phyloP scores from a whole-genome alignment of 23 tunicate species.

The Phallusia fumigata region DNA sequence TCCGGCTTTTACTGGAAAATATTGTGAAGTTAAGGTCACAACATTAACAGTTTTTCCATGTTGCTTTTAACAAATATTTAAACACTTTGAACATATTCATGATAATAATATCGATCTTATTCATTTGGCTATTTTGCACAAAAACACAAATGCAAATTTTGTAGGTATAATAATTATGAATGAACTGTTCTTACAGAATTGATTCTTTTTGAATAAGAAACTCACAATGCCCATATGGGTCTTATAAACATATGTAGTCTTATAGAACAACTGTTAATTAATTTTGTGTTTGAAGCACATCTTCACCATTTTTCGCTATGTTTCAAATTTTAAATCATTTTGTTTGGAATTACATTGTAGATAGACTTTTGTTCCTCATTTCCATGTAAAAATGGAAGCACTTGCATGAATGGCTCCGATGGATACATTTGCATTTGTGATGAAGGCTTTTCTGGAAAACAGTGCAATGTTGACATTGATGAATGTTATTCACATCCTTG shows the following conservation, averaged over 20 bases:
- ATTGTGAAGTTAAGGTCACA: slow-evolving; percentile 18
- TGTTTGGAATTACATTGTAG: not conserved
- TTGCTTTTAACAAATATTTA: too few relatives aligned
- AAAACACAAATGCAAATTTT: too few relatives aligned
- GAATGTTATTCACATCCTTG: not conserved
- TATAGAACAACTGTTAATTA: too few relatives aligned
- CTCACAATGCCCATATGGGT: not conserved
- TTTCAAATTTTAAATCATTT: too few relatives aligned
- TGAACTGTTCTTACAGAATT: not conserved
- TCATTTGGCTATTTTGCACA: too few relatives aligned
- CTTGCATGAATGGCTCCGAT: slow-evolving; percentile 14
- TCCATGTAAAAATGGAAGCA: slow-evolving; percentile 31
- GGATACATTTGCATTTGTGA: slow-evolving; percentile 15
- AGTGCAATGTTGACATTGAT: slow-evolving; percentile 10
- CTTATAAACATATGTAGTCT: not conserved
- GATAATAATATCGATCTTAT: too few relatives aligned
- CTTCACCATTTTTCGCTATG: too few relatives aligned
- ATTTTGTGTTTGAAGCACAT: too few relatives aligned
- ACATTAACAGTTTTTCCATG: too few relatives aligned
- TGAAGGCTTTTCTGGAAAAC: slow-evolving; percentile 23
- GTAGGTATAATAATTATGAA: not conserved
- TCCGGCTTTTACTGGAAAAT: slow-evolving; percentile 11
- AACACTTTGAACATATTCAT: too few relatives aligned
- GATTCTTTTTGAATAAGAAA: not conserved
- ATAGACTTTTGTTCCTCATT: not conserved